A percentile compares a stretch with the other conserved stretches of the same genome.
phyloP scores from a whole-genome alignment of 2,113 vertebrate species.

The Macquaria australasica region DNA sequence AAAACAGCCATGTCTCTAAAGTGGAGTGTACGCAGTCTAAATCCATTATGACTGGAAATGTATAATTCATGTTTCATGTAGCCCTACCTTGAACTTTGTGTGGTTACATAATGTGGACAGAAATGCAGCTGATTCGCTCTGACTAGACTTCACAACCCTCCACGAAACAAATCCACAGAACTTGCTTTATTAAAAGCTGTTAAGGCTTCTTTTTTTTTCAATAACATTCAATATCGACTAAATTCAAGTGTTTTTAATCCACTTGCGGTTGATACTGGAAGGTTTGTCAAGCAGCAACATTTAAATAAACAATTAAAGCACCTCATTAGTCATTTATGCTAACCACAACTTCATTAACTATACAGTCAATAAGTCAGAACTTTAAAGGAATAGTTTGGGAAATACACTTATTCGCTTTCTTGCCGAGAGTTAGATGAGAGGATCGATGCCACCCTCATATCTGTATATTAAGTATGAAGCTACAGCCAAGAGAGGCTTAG shows the following conservation, averaged over 20 bases:
- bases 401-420: neutral
- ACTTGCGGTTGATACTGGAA: neutral
- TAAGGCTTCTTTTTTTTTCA: neutral
- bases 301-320: conserved; percentile 2
- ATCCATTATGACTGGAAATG: conserved; percentile 66
- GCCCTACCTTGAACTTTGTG: conserved; percentile 34
- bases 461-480: neutral
- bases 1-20: conserved; percentile 39
- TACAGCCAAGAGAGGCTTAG: neutral
- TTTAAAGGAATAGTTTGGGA: neutral
- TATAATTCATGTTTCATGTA: conserved; percentile 54
- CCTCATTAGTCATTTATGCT: neutral
- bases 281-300: neutral
- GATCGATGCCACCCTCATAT: neutral
- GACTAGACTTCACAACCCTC: neutral
- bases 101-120: conserved; percentile 38
- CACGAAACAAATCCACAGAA: conserved; percentile 17
- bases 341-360: neutral
- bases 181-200: neutral
- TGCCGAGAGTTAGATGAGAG: neutral
- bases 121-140: neutral
- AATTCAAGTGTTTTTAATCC: neutral
- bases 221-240: neutral
- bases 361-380: neutral
- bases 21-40: conserved; percentile 38